Evolutionary conservation across 2,888 invertebrate species (phyloP), one percentile per base, ranked within the genome.

Genomic region (Hyalella azteca): DNA sequence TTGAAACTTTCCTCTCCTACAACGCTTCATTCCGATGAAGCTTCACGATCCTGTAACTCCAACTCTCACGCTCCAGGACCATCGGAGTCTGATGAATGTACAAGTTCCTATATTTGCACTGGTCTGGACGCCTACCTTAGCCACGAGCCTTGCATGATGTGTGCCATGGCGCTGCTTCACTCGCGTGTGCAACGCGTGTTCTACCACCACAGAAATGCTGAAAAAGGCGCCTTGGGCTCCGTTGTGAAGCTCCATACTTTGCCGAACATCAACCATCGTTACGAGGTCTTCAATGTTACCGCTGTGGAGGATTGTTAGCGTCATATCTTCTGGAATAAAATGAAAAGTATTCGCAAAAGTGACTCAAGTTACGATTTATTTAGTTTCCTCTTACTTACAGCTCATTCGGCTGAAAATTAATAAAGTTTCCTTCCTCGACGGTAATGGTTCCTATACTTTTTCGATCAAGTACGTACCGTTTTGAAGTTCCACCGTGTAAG

Each of bases 81-180:
- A 13, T 22, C 5, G 2, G n/a, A 11, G 1, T 22, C 7, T n/a
- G 73, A 45, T n/a, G 26, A 13, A 0, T 36, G 40, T 54, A n/a
- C 40, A 29, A 11, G 15, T 22, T 50, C 78, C 13, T 81, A 85
- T 66, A 80, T 85, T n/a, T 85, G 85, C 76, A 83, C 97, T 0
- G 94, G 94, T 2, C 96, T 94, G 88, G 93, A 95, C 89, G 88
- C 94, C 1, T 97, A 95, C 87, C 87, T 94, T 59, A 91, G 93
- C 0, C 90, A 91, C 82, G 98, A 98, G 87, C 97, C 98, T 0
- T 98, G 98, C 88, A 87, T 94, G 0, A 95, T 98, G 93, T 98
- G 98, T 89, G 90, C 95, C 0, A 98, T 98, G 98, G 97, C 94
- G 0, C 89, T 98, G 79, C 91, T 97, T 0, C 98, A 98, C 88